phyloP scores from a whole-genome alignment of 2,888 invertebrate genomes.

The Branchellion lobata region DNA sequence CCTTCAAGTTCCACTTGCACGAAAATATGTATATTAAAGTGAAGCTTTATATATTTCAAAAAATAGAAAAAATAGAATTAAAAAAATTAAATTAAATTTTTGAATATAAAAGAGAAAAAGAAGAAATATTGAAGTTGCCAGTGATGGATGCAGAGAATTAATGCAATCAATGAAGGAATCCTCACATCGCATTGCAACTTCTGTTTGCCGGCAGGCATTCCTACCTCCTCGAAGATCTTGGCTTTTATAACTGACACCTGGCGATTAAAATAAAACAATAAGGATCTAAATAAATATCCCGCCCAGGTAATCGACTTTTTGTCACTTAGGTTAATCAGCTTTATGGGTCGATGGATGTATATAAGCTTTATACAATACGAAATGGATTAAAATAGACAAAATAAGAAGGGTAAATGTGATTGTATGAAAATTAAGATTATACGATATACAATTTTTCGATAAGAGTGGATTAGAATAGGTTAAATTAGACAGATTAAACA shows the following conservation, averaged over 20 bases:
- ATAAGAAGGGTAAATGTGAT: not conserved
- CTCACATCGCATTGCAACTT: constrained; percentile 82
- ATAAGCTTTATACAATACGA: not conserved
- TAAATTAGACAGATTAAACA: no score
- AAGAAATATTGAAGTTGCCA: no score
- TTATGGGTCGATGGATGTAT: not conserved
- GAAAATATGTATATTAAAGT: not conserved
- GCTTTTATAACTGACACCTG: constrained; percentile 82
- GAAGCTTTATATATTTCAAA: not conserved
- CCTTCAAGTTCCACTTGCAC: not conserved
- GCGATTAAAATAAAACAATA: no score
- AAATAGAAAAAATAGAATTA: not conserved
- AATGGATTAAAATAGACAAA: not conserved
- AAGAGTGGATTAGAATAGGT: no score
- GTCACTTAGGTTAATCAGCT: no score
- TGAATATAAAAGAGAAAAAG: not conserved
- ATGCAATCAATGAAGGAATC: no score
- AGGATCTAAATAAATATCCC: not conserved
- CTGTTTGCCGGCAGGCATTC: constrained; percentile 94
- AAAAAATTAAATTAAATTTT: not conserved
- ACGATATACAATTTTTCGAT: no score
- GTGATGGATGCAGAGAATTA: no score
- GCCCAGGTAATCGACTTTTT: not conserved
- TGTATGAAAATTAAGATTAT: no score
- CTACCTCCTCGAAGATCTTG: constrained; percentile 79